phyloP scores from a whole-genome alignment of 2,888 invertebrate species.

The Drosophila affinis region DNA sequence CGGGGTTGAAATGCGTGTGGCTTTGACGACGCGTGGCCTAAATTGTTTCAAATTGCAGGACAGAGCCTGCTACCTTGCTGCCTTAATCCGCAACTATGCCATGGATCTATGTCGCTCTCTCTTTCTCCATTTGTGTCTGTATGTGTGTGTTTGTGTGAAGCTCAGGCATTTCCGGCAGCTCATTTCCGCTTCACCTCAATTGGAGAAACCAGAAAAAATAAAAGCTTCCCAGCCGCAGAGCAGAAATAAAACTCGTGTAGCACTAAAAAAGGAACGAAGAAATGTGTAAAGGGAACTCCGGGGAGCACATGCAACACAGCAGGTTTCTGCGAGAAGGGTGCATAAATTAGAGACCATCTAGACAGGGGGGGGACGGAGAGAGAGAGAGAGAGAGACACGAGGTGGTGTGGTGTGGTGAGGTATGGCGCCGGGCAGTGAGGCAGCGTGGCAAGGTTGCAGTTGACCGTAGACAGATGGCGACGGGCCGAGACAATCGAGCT shows the following conservation, averaged over 20 bases:
- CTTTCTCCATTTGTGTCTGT: neutral
- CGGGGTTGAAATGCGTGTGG: conserved; percentile 15
- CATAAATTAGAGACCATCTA: conserved; percentile 74
- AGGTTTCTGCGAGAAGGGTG: conserved; percentile 70
- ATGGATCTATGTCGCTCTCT: conserved; percentile 11
- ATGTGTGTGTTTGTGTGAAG: conserved; percentile 50
- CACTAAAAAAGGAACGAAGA: conserved; percentile 29
- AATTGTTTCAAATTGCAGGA: conserved; percentile 78
- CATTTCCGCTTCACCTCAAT: conserved; percentile 80
- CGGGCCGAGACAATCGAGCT: conserved; percentile 14
- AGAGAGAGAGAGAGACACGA: neutral
- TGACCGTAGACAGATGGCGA: conserved; percentile 59
- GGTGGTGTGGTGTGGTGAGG: neutral
- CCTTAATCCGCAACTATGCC: conserved; percentile 55
- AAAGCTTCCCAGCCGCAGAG: conserved; percentile 29
- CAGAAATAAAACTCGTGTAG: conserved; percentile 37
- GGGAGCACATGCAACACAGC: conserved; percentile 66
- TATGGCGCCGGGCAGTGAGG: conserved; percentile 35
- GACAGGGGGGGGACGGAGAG: conserved; percentile 1
- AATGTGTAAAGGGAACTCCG: conserved; percentile 35
- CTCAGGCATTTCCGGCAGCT: conserved; percentile 78
- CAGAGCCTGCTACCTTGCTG: conserved; percentile 31
- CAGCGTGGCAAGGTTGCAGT: conserved; percentile 64
- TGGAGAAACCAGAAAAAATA: conserved; percentile 62
- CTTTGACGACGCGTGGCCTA: conserved; percentile 67